These are phyloP conservation scores for Cherax quadricarinatus DNA, from an alignment of 1,140 invertebrate species.

Conservation along the genomic window DNA sequence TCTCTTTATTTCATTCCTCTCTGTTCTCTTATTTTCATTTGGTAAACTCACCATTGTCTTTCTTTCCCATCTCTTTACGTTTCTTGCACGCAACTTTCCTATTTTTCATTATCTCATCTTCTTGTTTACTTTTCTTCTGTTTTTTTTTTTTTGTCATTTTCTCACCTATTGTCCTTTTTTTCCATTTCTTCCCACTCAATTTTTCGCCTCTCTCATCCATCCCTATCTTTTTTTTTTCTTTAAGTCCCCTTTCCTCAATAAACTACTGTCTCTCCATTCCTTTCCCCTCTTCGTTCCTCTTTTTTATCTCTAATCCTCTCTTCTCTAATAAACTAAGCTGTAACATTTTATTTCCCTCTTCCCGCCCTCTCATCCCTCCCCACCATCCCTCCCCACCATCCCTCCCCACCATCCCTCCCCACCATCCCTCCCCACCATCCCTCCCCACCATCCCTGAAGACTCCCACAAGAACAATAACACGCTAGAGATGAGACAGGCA, in stretches of 20 bases:
- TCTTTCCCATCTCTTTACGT: too few relatives aligned
- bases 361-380: neutral
- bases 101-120: neutral
- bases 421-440: neutral
- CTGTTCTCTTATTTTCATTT: too few relatives aligned
- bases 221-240: neutral
- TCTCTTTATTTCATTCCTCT: too few relatives aligned
- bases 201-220: neutral
- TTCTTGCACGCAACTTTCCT: too few relatives aligned
- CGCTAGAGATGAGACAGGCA: too few relatives aligned
- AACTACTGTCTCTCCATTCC: neutral
- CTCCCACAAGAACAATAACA: neutral
- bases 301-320: neutral
- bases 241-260: neutral
- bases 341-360: neutral
- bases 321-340: neutral
- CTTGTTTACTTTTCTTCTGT: neutral
- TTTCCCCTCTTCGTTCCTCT: neutral
- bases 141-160: neutral
- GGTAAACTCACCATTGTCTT: too few relatives aligned
- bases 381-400: neutral
- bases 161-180: neutral
- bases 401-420: too few relatives aligned
- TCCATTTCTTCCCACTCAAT: neutral
- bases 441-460: neutral